Evolutionary conservation across 1,140 invertebrate genomes (phyloP).

Genomic region (Lasioglossum albipes): DNA sequence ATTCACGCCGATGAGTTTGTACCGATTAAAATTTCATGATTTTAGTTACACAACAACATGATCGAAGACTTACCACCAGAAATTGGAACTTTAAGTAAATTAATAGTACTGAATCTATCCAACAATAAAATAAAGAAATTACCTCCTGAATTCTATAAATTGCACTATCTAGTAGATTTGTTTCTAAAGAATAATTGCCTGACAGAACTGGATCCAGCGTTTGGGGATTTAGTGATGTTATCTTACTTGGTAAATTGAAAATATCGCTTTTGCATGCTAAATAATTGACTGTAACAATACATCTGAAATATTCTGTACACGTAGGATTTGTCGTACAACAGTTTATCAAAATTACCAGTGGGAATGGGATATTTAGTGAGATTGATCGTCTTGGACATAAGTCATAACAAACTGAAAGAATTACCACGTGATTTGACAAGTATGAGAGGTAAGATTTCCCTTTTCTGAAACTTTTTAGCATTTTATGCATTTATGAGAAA

Average conservation of each 20-base stretch:
- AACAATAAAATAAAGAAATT: slow-evolving; percentile 87
- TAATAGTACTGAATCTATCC: slow-evolving; percentile 89
- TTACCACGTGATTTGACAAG: slow-evolving; percentile 83
- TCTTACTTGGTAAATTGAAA: slow-evolving; percentile 82
- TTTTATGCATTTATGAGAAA: not conserved
- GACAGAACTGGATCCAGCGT: slow-evolving; percentile 81
- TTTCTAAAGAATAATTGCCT: slow-evolving; percentile 85
- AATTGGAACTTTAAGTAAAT: slow-evolving; percentile 86
- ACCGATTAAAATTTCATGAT: slow-evolving; percentile 8
- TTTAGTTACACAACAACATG: slow-evolving; percentile 89
- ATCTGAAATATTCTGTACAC: slow-evolving; percentile 17
- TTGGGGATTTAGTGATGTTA: slow-evolving; percentile 88
- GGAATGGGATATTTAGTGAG: slow-evolving; percentile 83
- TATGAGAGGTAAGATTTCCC: slow-evolving; percentile 78
- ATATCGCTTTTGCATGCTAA: not conserved
- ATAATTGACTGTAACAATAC: not conserved
- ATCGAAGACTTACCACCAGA: slow-evolving; percentile 86
- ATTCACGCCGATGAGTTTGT: slow-evolving; percentile 14
- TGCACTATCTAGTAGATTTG: slow-evolving; percentile 85
- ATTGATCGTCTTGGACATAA: slow-evolving; percentile 81
- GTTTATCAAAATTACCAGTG: slow-evolving; percentile 80
- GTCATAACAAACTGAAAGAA: slow-evolving; percentile 81
- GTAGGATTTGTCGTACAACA: slow-evolving; percentile 84
- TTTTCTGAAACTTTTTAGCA: slow-evolving; percentile 4
- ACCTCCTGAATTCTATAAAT: slow-evolving; percentile 83